These are phyloP conservation scores for Laticauda colubrina DNA, from an alignment of 2,113 vertebrate species.

Conservation along the genomic window DNA sequence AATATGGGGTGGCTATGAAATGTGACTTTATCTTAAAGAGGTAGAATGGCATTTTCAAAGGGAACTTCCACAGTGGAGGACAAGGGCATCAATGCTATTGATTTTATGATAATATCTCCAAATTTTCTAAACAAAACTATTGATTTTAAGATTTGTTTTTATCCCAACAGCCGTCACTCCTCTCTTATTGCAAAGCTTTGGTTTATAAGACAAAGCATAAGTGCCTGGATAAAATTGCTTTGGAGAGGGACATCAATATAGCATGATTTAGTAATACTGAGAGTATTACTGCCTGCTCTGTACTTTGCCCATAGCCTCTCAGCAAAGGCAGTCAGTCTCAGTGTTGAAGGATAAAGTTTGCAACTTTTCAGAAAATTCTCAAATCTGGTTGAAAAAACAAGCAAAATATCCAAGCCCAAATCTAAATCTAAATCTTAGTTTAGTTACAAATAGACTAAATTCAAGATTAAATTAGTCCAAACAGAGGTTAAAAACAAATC, in stretches of 20 bases:
- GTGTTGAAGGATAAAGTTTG: neutral
- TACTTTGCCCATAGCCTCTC: neutral
- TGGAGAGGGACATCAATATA: neutral
- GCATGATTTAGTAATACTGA: neutral
- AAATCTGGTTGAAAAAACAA: neutral
- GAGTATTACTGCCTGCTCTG: neutral
- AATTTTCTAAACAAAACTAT: neutral
- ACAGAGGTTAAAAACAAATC: neutral
- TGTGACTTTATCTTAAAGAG: neutral
- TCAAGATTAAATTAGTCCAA: neutral
- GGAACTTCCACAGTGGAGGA: neutral
- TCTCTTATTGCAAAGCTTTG: neutral
- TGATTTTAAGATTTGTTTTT: neutral
- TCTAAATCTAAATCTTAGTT: neutral
- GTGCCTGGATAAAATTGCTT: neutral
- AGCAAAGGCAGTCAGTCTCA: neutral
- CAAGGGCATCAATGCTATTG: neutral
- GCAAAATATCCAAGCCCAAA: neutral
- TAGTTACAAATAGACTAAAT: neutral
- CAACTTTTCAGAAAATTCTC: neutral
- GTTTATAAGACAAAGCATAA: neutral
- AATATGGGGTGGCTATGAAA: neutral
- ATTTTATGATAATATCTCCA: neutral
- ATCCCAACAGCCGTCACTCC: neutral
- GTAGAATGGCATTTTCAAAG: neutral